Conservation (phyloP, 2,888 invertebrate genomes). For the Catonia carolina region DNA sequence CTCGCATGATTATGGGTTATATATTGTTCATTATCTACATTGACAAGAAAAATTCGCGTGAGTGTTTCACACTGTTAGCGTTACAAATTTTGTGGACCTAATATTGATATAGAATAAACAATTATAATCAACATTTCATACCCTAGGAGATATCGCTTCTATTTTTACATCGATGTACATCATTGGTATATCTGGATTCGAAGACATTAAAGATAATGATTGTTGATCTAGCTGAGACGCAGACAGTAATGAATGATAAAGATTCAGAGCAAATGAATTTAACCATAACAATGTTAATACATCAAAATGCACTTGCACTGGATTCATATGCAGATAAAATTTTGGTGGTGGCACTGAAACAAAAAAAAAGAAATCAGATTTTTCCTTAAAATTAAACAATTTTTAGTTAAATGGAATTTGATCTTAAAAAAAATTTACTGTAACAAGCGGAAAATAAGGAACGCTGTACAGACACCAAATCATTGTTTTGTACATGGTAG, state of each 20-base stretch:
- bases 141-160: slow-evolving; percentile 91
- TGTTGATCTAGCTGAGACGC: slow-evolving; percentile 42
- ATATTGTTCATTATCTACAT: too few species aligned
- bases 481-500: too few species aligned
- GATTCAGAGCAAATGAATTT: slow-evolving; percentile 84
- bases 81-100: too few species aligned
- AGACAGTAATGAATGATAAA: slow-evolving; percentile 64
- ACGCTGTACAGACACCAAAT: too few species aligned
- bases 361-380: slow-evolving; percentile 20
- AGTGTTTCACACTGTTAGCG: too few species aligned
- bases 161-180: slow-evolving; percentile 78
- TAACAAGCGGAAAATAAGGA: too few species aligned
- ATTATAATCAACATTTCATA: slow-evolving; percentile 48
- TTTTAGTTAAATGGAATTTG: too few species aligned
- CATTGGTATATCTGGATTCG: slow-evolving; percentile 32
- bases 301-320: slow-evolving; percentile 82
- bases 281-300: slow-evolving; percentile 86
- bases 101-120: background rate
- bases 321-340: slow-evolving; percentile 85
- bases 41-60: too few species aligned
- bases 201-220: slow-evolving; percentile 38
- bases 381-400: too few species aligned
- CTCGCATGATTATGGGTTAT: too few species aligned
- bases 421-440: too few species aligned
- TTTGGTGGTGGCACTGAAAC: slow-evolving; percentile 87